Conservation (phyloP, 2,113 vertebrate species). For the Oryzias curvinotus region DNA sequence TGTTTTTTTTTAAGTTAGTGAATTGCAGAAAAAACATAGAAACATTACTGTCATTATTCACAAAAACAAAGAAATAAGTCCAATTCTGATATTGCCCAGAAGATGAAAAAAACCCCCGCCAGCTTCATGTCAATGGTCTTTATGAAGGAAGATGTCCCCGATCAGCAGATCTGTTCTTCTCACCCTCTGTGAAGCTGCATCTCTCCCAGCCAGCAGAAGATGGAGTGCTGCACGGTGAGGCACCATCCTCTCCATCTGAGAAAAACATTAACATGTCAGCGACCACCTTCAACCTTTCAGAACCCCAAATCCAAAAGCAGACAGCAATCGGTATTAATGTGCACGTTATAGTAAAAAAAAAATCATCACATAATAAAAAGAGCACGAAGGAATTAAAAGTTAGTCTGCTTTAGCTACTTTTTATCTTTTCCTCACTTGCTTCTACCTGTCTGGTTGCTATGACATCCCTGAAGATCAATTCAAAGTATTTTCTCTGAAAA, state of each 20-base stretch:
- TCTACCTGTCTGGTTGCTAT: constrained; percentile 52
- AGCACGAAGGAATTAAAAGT: too few species aligned
- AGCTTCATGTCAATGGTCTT: constrained; percentile 14
- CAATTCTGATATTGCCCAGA: constrained; percentile 4
- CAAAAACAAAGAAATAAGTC: constrained; percentile 30
- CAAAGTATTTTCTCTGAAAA: constrained; percentile 31
- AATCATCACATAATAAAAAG: too few species aligned
- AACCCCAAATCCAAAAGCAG: background rate
- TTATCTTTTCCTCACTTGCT: background rate
- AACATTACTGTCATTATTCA: constrained; percentile 22
- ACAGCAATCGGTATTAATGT: too few species aligned
- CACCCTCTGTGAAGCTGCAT: constrained; percentile 79
- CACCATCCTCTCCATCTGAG: constrained; percentile 75
- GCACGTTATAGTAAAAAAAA: too few species aligned
- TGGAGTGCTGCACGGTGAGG: constrained; percentile 68
- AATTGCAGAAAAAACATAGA: background rate
- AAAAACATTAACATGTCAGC: constrained; percentile 5
- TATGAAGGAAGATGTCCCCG: constrained; percentile 8
- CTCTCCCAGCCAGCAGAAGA: constrained; percentile 70
- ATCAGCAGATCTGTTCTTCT: constrained; percentile 13
- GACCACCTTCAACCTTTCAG: background rate
- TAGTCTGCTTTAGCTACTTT: background rate
- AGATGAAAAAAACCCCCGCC: background rate
- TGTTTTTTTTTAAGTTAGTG: too few species aligned
- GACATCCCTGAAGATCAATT: constrained; percentile 35